Base-by-base conservation (phyloP, 1,140 invertebrate species). In the Campoletis sonorensis region DNA sequence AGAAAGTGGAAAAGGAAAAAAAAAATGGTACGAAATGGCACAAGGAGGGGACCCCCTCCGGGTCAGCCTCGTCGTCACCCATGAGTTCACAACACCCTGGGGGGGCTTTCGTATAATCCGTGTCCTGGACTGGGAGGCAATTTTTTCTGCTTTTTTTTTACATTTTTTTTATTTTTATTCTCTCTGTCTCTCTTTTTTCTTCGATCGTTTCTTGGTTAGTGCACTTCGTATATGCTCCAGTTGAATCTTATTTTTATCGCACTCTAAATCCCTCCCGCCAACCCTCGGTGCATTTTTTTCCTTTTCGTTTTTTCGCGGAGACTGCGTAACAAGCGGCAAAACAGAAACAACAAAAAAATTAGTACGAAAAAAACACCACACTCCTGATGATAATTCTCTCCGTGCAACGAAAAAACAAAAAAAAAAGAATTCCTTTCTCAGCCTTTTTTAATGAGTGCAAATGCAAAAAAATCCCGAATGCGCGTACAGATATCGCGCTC, bases 181-280 rank as follows among this genome's bases (percentile, higher is more conserved):
- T 37, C 23, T 77, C 72, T 75, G 49, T 77, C 79, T 78, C n/a
- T 37, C 58, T 79, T 58, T n/a, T 58, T 58, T 58, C 54, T 58
- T 23, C 21, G 61, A 18, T 75, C 79, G 37, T 77, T 58, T 40
- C 70, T 33, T 45, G 26, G 13, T 30, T 26, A 13, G 78, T 73
- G 75, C 61, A 73, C 33, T 70, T 76, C 27, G 54, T 58, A 21
- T 13, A 58, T 23, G 54, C 54, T 58, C 54, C 54, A 58, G 54
- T 58, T 58, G 8, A 58, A 58, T 58, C 54, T 58, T 58, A 58
- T 58, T 58, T 58, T 58, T 58, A 58, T 58, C 54, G 21, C 54
- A n/a, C 21, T 58, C 21, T 21, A 58, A n/a, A 58, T 18, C 54
- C 11, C 80, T 18, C 54, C 11, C 80, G 58, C 18, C 54, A 7